Evolutionary conservation across 2,888 invertebrate genomes (phyloP).

Genomic region (Nymphalis polychloros): DNA sequence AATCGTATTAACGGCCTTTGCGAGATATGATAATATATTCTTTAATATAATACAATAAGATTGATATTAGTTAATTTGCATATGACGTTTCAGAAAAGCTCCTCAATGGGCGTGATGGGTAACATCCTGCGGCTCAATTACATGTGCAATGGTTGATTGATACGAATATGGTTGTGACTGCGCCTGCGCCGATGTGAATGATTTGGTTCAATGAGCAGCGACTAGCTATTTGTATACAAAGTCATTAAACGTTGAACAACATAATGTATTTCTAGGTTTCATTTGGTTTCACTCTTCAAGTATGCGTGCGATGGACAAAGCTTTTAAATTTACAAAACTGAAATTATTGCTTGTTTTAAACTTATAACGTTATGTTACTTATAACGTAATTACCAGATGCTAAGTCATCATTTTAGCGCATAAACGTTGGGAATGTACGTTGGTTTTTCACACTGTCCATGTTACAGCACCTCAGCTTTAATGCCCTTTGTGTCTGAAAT

Average conservation of each 20-base stretch:
- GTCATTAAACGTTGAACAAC: not conserved
- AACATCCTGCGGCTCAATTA: conserved; percentile 77
- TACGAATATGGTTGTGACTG: conserved; percentile 47
- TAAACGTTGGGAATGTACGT: too few species aligned
- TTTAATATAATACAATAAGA: conserved; percentile 25
- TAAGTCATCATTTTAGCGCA: too few species aligned
- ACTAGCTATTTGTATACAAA: conserved; percentile 2
- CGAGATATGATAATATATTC: conserved; percentile 15
- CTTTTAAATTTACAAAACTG: too few species aligned
- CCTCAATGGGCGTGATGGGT: conserved; percentile 69
- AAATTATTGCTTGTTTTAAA: too few species aligned
- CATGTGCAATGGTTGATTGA: conserved; percentile 66
- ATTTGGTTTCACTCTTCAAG: too few species aligned
- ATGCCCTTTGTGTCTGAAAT: too few species aligned
- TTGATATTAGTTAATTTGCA: conserved; percentile 28
- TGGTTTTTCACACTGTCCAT: too few species aligned
- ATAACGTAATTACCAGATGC: too few species aligned
- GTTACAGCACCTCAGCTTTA: too few species aligned
- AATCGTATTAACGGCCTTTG: conserved; percentile 7
- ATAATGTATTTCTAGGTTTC: too few species aligned
- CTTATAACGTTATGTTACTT: too few species aligned
- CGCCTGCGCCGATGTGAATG: conserved; percentile 28
- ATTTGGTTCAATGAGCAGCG: conserved; percentile 22
- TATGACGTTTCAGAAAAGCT: conserved; percentile 28
- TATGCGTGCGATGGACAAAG: too few species aligned